Evolutionary conservation across 2,888 invertebrate genomes (phyloP), one percentile per base, ranked within the genome.

Genomic region (Leptogaster cylindrica): DNA sequence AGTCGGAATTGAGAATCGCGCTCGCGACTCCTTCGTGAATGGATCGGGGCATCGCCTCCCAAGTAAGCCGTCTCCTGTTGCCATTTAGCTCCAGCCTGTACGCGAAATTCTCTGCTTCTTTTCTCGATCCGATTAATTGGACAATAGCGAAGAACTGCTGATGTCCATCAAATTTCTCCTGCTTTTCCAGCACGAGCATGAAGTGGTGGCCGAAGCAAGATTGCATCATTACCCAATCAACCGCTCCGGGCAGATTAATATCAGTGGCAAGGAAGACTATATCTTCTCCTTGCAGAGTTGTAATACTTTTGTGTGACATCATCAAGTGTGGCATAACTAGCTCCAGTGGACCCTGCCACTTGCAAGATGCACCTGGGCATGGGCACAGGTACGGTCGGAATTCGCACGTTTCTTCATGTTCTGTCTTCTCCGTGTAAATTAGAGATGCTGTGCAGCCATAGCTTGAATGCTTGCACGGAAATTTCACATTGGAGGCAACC

Each of bases 141-240:
- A 99, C 99, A 76, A 99, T 97, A 18, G 99, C 99, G 84, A 95
- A 95, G 81, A 96, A 96, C 78, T 95, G 95, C 76, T 95, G 95
- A 77, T 94, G 93, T 1, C 95, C 97, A 83, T 98, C 97, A 80
- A 91, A 95, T 79, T 98, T 98, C 77, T 97, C 97, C 82, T 97
- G 96, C 79, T 98, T 98, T 80, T 99, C 99, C 58, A 99, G 86
- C 31, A 99, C 98, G 73, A 99, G 86, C 98, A 99, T 99, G 78
- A 99, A 99, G 82, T 98, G 95, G 79, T 97, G 97, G 66, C 95
- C 96, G 81, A 98, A 99, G 82, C 99, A 99, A 25, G 96, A 96
- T 83, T 99, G 99, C 98, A 99, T 99, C 99, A 99, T 99, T 2
- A 95, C 95, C 97, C 97, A 98, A 81, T 98, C 97, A 7, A 98